Conservation (phyloP, 1,140 invertebrate species). For the Drosophila obscura region DNA sequence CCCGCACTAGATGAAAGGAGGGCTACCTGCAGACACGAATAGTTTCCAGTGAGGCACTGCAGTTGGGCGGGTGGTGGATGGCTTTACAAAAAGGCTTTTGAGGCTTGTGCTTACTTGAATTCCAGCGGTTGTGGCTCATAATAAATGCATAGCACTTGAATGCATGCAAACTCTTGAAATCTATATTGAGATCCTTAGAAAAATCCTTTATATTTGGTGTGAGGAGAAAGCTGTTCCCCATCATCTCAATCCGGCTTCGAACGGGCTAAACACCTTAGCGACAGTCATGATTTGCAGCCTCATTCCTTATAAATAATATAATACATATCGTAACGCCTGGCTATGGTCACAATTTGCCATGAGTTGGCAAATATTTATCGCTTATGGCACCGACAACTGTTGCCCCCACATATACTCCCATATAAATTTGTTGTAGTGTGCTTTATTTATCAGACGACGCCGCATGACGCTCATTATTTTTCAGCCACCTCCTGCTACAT, state of each 20-base stretch:
- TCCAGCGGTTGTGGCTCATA: no score
- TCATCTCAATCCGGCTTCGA: background rate
- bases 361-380: conserved; percentile 53
- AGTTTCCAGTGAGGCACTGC: background rate
- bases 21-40: background rate
- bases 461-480: conserved; percentile 62
- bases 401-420: conserved; percentile 25
- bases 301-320: conserved; percentile 17
- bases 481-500: conserved; percentile 11
- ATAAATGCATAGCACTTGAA: no score
- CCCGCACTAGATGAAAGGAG: conserved; percentile 9
- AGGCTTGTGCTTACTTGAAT: no score
- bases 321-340: conserved; percentile 9
- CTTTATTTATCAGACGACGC: conserved; percentile 57
- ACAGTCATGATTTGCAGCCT: conserved; percentile 10
- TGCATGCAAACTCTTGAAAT: no score
- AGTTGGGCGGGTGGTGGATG: no score
- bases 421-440: conserved; percentile 38
- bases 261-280: background rate
- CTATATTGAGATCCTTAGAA: no score
- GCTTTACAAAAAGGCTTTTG: no score
- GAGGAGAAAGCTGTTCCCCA: no score
- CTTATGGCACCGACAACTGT: conserved; percentile 58
- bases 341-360: conserved; percentile 38
- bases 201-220: no score